These are phyloP conservation scores for Sarcophaga carnaria DNA, from an alignment of 2,888 invertebrate species.

Conservation along the genomic window DNA sequence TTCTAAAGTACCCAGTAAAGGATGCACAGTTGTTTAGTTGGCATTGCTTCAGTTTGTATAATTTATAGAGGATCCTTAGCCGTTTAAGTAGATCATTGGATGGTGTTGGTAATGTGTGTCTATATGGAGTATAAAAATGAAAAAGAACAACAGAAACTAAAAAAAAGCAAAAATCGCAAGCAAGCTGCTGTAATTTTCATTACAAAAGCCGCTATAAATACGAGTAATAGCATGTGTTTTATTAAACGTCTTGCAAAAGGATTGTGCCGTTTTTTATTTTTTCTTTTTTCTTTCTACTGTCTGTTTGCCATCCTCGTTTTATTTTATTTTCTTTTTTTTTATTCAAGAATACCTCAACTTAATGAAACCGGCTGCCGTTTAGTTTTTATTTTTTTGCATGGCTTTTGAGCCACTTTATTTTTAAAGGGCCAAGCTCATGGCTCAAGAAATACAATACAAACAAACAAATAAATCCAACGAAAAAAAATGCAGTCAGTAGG, in stretches of 20 bases:
- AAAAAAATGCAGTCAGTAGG: constrained; percentile 65
- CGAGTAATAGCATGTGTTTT: constrained; percentile 65
- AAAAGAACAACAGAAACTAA: constrained; percentile 14
- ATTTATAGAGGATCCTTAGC: constrained; percentile 46
- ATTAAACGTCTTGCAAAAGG: constrained; percentile 57
- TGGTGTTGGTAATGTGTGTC: constrained; percentile 50
- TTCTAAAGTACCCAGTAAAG: too few species aligned
- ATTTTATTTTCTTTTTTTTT: background rate
- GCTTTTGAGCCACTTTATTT: constrained; percentile 65
- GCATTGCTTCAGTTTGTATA: constrained; percentile 8
- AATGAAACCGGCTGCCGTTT: constrained; percentile 67
- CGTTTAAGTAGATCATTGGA: constrained; percentile 48
- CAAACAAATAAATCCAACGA: constrained; percentile 11
- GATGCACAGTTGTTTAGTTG: too few species aligned
- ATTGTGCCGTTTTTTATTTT: constrained; percentile 26
- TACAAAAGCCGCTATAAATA: constrained; percentile 65
- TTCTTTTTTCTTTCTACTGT: background rate
- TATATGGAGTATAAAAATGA: background rate
- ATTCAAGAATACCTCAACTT: constrained; percentile 61
- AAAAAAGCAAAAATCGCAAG: constrained; percentile 53
- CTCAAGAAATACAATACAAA: constrained; percentile 48
- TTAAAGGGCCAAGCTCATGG: constrained; percentile 59
- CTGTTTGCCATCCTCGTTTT: background rate
- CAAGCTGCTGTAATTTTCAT: constrained; percentile 70
- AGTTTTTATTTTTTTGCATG: constrained; percentile 20